Conservation (phyloP, 2,113 vertebrate genomes). For the Bufo gargarizans region DNA sequence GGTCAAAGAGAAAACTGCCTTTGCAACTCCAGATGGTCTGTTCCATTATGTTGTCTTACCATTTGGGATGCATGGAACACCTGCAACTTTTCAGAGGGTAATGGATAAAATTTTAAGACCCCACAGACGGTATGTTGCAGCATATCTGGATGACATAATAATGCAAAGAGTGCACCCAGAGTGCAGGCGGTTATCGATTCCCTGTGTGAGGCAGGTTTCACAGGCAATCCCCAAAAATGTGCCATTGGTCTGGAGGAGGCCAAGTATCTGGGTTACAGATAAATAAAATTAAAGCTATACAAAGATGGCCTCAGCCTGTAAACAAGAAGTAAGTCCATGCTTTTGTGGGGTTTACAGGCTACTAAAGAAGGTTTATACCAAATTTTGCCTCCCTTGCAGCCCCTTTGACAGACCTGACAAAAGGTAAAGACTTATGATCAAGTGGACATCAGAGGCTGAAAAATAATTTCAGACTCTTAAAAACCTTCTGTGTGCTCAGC, state of each 20-base stretch:
- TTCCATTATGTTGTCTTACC: not conserved
- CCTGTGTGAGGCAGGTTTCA: not conserved
- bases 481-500: no score
- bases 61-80: not conserved
- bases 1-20: not conserved
- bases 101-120: not conserved
- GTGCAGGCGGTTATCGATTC: not conserved
- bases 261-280: not conserved
- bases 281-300: not conserved
- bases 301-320: not conserved
- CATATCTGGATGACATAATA: not conserved
- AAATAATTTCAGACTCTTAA: no score
- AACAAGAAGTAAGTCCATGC: not conserved
- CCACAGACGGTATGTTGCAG: not conserved
- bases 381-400: no score
- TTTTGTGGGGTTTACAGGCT: not conserved
- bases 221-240: not conserved
- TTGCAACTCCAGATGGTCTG: not conserved
- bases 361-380: constrained; percentile 2
- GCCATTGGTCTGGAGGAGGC: not conserved
- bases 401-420: no score
- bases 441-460: no score
- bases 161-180: not conserved
- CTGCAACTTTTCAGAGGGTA: not conserved
- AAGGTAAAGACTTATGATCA: no score